Base-by-base conservation (phyloP, 2,113 vertebrate genomes). In the Zapus hudsonius region DNA sequence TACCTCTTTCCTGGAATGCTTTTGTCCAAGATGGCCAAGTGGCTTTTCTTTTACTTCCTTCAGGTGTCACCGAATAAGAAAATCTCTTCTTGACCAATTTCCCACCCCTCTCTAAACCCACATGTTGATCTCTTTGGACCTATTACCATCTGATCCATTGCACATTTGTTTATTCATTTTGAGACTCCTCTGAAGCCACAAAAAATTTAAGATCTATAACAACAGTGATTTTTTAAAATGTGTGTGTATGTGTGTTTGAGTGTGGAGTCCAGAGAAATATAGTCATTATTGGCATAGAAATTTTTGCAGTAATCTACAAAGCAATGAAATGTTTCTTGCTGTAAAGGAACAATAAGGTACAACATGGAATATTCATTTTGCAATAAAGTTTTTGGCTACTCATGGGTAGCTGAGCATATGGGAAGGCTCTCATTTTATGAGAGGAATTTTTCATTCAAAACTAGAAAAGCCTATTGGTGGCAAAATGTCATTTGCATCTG, bases 391-490 rank as follows among this genome's bases (percentile, higher is more conserved):
- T 95, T 92, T 92, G 92, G 87, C 92, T 96, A 91, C 84, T 95
- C 57, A 86, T 1, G 52, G 72, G 44, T 87, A 44, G 44, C 12
- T 92, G 80, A 95, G 67, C 93, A 95, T 96, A 89, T 93, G 89
- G 70, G 47, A 13, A 95, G 89, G 12, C 66, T 92, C 70, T 95
- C 72, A 96, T 75, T 94, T 93, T 80, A 72, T 75, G 81, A 95
- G 72, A 95, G 22, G 61, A 80, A 91, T 76, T 94, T 95, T 95
- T 95, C 80, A 94, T 87, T 96, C 87, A 95, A 95, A 92, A 94
- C 84, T 80, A 95, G 94, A 93, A 96, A 93, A 83, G 38, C 55
- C 91, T 72, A 17, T 36, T 95, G 52, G 61, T 95, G 87, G 73
- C 66, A 89, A 89, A 94, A 92, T 91, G 66, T 81, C 76, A 87